A percentile compares a stretch with the other conserved stretches of the same genome.
Evolutionary conservation across 2,797 vertebrate genomes (phyloP).

Genomic region (Enteromius fasciolatus): DNA sequence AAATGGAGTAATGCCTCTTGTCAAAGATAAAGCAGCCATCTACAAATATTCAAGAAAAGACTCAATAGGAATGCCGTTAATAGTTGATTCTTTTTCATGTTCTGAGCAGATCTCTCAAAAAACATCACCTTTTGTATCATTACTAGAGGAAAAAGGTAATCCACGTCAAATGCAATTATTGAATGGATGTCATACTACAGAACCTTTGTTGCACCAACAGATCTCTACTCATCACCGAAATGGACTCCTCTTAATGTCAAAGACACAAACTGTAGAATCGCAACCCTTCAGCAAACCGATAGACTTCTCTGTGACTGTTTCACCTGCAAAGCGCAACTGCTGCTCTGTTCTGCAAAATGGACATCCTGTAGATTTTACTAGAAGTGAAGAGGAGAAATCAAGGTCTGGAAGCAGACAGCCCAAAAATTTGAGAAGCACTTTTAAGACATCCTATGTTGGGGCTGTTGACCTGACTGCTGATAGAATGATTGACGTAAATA

Average conservation of each 20-base stretch:
- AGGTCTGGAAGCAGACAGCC: constrained; percentile 55
- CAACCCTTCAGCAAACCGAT: constrained; percentile 65
- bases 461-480: constrained; percentile 75
- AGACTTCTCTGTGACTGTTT: constrained; percentile 74
- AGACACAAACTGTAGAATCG: constrained; percentile 45
- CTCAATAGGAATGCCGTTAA: constrained; percentile 67
- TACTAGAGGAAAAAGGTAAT: constrained; percentile 20
- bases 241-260: constrained; percentile 51
- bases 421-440: constrained; percentile 33
- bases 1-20: constrained; percentile 63
- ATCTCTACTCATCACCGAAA: constrained; percentile 60
- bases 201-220: constrained; percentile 61
- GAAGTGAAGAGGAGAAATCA: constrained; percentile 62
- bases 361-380: constrained; percentile 73
- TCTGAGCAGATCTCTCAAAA: constrained; percentile 48
- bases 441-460: constrained; percentile 59
- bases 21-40: constrained; percentile 60
- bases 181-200: constrained; percentile 58
- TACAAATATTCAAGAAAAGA: constrained; percentile 41
- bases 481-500: constrained; percentile 54
- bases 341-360: constrained; percentile 58
- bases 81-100: constrained; percentile 56
- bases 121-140: constrained; percentile 3
- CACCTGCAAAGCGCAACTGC: constrained; percentile 42
- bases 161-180: constrained; percentile 50